Base-by-base conservation (phyloP, 2,797 vertebrate genomes). In the Spea hammondii region DNA sequence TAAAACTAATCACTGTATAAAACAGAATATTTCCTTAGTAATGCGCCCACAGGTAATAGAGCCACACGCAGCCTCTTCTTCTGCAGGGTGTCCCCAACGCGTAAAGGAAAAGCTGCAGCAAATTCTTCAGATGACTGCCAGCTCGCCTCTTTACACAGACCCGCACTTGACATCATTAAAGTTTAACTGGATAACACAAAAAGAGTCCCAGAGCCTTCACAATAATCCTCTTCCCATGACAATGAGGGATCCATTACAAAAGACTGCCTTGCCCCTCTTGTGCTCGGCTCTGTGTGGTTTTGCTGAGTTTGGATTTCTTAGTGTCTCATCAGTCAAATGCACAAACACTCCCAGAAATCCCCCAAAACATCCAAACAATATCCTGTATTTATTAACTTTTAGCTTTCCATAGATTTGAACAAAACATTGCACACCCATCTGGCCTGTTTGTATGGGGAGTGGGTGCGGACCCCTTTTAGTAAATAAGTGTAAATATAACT, bases 221-320 rank as follows among this genome's bases (percentile, higher is more conserved):
- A 62, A 70, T 77, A 82, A 82, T 82, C 80, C 80, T 74, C 65
- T 74, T 82, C 75, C 75, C 80, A 82, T 82, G 80, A 82, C 80
- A 82, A 82, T 82, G 45, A 70, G 71, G 75, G 75, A 77, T 82
- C 80, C 80, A 82, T 82, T 82, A 82, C 80, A 82, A 82, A 81
- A 78, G 75, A 32, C 65, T 82, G 79, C 70, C 70, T 70, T 70
- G 65, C 80, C 79, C 75, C 45, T 57, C 17, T 74, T 57, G 65
- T 69, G 65, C 70, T 57, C 7, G 45, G 45, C 75, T 76, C 46
- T 59, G 55, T 57, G 59, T 57, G 59, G 74, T 49, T 82, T 64
- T 74, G 80, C 75, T 74, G 80, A 77, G 14, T 77, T 50, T 78
- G 80, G 70, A 74, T 60, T 81, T 78, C 73, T 70, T 67, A 48